Conservation (phyloP, 2,113 vertebrate genomes). For the Sinocyclocheilus maitianheensis region DNA sequence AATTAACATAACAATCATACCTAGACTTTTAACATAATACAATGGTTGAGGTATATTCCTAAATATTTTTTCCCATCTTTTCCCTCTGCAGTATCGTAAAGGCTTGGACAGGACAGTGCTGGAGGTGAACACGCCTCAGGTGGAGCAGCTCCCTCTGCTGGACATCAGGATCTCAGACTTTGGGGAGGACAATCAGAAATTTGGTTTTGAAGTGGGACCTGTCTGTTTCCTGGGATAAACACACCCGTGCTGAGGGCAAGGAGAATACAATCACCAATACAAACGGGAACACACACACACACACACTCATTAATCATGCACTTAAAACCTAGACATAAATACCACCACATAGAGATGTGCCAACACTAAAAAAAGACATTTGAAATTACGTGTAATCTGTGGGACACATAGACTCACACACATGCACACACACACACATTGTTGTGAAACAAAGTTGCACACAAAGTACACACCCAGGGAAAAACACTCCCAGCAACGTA, state of each 20-base stretch:
- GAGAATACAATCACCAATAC: conserved; percentile 47
- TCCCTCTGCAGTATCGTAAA: conserved; percentile 74
- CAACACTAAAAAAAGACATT: conserved; percentile 59
- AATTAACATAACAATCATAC: too few species aligned
- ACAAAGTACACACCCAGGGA: conserved; percentile 58
- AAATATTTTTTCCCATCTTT: background rate
- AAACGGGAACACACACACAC: conserved; percentile 43
- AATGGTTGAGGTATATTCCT: background rate
- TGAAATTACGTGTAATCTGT: conserved; percentile 72
- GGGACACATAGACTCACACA: conserved; percentile 57
- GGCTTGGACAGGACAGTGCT: conserved; percentile 81
- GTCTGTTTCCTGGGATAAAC: conserved; percentile 92
- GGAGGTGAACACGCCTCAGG: conserved; percentile 85
- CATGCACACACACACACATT: conserved; percentile 54
- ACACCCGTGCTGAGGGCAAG: conserved; percentile 54
- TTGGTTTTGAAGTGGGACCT: conserved; percentile 91
- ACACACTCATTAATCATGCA: conserved; percentile 52
- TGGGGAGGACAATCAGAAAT: conserved; percentile 82
- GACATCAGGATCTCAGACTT: conserved; percentile 88
- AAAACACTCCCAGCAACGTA: conserved; percentile 61
- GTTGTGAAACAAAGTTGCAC: conserved; percentile 51
- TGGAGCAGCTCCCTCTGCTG: conserved; percentile 89
- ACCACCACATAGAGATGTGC: conserved; percentile 8
- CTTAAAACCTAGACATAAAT: conserved; percentile 48
- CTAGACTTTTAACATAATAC: too few species aligned